A percentile compares a stretch with the other conserved stretches of the same genome.
These are phyloP conservation scores for Acleris laterana DNA, from an alignment of 2,888 invertebrate species.

Conservation along the genomic window DNA sequence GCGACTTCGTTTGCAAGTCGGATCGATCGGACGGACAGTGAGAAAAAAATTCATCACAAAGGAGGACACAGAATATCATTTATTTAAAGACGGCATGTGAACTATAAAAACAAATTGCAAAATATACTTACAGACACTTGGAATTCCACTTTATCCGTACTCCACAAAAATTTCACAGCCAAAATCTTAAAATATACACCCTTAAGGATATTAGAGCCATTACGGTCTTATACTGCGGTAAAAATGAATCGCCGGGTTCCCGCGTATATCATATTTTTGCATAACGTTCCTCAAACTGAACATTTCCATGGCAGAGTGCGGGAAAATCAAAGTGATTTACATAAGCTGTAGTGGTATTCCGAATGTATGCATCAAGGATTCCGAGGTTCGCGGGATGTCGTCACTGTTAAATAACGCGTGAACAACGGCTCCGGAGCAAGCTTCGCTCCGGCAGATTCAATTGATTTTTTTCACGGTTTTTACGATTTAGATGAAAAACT, in stretches of 20 bases:
- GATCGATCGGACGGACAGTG: constrained; percentile 46
- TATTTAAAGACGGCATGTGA: neutral
- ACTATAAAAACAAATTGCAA: neutral
- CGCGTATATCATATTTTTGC: constrained; percentile 32
- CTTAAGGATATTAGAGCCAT: constrained; percentile 18
- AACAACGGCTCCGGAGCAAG: constrained; percentile 45
- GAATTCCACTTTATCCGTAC: neutral
- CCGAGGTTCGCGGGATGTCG: constrained; percentile 51
- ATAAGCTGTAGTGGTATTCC: constrained; percentile 52
- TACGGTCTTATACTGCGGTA: constrained; percentile 21
- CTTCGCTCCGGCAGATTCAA: constrained; percentile 41
- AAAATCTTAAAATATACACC: constrained; percentile 16
- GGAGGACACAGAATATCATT: constrained; percentile 45
- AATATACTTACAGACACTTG: neutral
- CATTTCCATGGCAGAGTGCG: constrained; percentile 28
- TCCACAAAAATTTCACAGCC: neutral
- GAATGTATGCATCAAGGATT: constrained; percentile 56
- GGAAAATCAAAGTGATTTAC: constrained; percentile 61
- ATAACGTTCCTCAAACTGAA: constrained; percentile 35
- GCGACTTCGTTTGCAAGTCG: constrained; percentile 59
- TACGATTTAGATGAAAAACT: constrained; percentile 49
- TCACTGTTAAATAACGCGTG: constrained; percentile 65
- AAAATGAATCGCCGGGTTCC: constrained; percentile 28
- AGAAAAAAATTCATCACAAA: constrained; percentile 58
- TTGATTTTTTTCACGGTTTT: constrained; percentile 43